phyloP scores from a whole-genome alignment of 2,888 invertebrate genomes.

The Eupithecia insigniata region DNA sequence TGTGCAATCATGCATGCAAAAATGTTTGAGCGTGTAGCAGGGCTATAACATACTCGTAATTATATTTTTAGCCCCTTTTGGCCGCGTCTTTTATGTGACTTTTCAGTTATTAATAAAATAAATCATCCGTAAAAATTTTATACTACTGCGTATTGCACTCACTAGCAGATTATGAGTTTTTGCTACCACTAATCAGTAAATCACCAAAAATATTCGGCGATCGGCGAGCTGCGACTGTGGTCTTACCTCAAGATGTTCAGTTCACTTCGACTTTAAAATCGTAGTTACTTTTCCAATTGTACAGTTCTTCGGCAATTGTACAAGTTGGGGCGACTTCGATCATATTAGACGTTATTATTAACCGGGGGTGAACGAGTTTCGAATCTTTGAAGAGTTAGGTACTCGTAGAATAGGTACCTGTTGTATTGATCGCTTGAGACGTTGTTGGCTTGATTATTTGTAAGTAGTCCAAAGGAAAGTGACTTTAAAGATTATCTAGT shows the following conservation, averaged over 20 bases:
- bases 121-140: no score
- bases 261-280: constrained; percentile 40
- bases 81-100: no score
- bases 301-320: constrained; percentile 6
- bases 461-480: not conserved
- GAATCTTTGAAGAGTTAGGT: not conserved
- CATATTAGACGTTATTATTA: constrained; percentile 34
- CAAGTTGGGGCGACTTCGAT: constrained; percentile 26
- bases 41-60: no score
- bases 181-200: not conserved
- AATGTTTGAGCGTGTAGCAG: no score
- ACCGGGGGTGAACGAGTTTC: constrained; percentile 3
- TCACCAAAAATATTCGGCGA: not conserved
- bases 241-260: constrained; percentile 32
- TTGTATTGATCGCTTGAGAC: not conserved
- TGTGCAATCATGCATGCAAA: no score
- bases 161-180: no score
- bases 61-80: no score
- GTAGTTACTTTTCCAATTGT: constrained; percentile 41
- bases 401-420: not conserved
- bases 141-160: no score
- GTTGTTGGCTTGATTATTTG: not conserved
- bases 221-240: not conserved
- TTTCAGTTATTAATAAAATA: no score
- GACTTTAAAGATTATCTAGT: not conserved